phyloP scores from a whole-genome alignment of 2,113 vertebrate species.

The Desmodus rotundus region DNA sequence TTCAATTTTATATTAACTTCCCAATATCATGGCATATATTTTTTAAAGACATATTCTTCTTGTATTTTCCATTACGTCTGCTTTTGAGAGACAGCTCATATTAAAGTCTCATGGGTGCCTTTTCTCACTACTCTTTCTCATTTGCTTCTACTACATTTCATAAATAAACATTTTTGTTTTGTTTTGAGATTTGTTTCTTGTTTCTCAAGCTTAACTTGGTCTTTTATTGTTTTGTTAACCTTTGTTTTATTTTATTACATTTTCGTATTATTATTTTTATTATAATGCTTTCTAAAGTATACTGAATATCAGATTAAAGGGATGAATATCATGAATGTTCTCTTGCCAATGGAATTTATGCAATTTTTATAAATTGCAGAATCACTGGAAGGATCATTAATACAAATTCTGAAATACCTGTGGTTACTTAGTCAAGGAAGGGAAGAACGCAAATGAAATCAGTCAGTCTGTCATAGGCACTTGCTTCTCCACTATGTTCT shows the following conservation, averaged over 20 bases:
- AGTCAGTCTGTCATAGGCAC: background rate
- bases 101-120: accelerated
- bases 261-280: background rate
- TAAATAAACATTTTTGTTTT: background rate
- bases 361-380: background rate
- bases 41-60: background rate
- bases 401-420: background rate
- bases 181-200: background rate
- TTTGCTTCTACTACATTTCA: background rate
- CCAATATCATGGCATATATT: background rate
- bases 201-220: background rate
- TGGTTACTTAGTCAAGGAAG: background rate
- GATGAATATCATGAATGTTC: background rate
- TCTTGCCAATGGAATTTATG: background rate
- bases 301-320: background rate
- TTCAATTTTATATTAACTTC: background rate
- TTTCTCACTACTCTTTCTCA: background rate
- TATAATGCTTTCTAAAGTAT: background rate
- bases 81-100: background rate
- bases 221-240: background rate
- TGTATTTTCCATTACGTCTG: background rate
- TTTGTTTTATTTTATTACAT: background rate
- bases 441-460: background rate
- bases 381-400: background rate
- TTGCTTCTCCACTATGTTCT: background rate